A percentile compares a stretch with the other conserved stretches of the same genome.
Conservation (phyloP, 2,113 vertebrate genomes). For the Anolis carolinensis region DNA sequence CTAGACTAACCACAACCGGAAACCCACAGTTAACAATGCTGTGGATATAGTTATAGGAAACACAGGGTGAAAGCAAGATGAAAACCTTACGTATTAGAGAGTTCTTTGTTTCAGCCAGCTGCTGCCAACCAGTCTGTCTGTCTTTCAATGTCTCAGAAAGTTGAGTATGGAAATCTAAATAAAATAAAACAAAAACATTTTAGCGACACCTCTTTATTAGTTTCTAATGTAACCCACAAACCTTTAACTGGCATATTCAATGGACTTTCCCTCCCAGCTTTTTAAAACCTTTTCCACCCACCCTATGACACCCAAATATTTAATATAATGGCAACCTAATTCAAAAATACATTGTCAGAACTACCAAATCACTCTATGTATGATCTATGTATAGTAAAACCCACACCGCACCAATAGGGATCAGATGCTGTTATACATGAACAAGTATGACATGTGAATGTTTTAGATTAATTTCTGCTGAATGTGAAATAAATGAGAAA, state of each 20-base stretch:
- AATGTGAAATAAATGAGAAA: conserved; percentile 1
- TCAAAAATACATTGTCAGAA: background rate
- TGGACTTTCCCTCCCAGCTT: accelerated
- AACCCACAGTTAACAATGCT: conserved; percentile 46
- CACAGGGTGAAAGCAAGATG: conserved; percentile 64
- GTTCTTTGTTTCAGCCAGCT: conserved; percentile 78
- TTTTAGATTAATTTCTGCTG: conserved; percentile 20
- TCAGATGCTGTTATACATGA: background rate
- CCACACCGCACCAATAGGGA: no score
- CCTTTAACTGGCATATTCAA: background rate
- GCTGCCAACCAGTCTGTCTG: conserved; percentile 77
- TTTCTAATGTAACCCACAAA: conserved; percentile 31
- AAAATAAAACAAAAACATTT: conserved; percentile 73
- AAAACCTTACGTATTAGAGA: conserved; percentile 78
- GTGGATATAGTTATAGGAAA: conserved; percentile 47
- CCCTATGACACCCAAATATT: background rate
- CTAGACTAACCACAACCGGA: conserved; percentile 10
- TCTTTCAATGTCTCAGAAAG: conserved; percentile 79
- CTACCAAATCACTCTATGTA: background rate
- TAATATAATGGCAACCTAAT: background rate
- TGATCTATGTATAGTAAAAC: background rate
- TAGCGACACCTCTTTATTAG: conserved; percentile 57
- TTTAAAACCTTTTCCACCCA: conserved; percentile 48
- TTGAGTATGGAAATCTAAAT: conserved; percentile 77
- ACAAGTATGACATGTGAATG: background rate